These are phyloP conservation scores for Martes flavigula DNA, from an alignment of 2,797 vertebrate species.

Conservation along the genomic window DNA sequence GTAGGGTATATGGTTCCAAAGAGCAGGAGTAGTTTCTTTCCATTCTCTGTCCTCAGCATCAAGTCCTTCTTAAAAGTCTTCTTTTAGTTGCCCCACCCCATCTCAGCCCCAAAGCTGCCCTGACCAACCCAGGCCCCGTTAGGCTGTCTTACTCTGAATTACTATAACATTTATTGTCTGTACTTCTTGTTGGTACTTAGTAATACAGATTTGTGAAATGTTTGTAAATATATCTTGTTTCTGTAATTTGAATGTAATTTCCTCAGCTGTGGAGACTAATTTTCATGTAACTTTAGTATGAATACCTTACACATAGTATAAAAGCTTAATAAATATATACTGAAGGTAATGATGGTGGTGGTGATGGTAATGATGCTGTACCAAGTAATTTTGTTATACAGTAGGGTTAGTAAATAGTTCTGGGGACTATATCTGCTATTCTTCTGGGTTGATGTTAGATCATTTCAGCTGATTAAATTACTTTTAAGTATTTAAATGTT, in stretches of 20 bases:
- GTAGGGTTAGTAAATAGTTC: background rate
- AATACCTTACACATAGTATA: background rate
- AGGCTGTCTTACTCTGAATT: background rate
- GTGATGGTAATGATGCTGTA: background rate
- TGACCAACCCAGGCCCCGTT: background rate
- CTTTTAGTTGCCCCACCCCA: background rate
- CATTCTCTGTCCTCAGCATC: background rate
- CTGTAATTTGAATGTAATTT: background rate
- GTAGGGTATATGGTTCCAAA: background rate
- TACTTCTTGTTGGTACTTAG: background rate
- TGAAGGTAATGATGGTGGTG: background rate
- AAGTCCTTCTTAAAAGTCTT: background rate
- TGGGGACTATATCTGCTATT: background rate
- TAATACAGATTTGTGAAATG: background rate
- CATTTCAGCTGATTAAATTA: background rate
- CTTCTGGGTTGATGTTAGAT: background rate
- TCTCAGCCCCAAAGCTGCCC: background rate
- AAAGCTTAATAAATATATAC: constrained; percentile 1
- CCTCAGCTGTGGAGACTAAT: background rate
- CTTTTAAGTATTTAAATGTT: background rate
- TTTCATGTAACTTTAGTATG: background rate
- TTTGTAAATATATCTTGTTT: background rate
- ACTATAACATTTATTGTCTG: background rate
- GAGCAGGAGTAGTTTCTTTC: background rate
- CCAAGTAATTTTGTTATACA: background rate